These are phyloP conservation scores for Notodonta dromedarius DNA, from an alignment of 2,888 invertebrate genomes.

Conservation along the genomic window DNA sequence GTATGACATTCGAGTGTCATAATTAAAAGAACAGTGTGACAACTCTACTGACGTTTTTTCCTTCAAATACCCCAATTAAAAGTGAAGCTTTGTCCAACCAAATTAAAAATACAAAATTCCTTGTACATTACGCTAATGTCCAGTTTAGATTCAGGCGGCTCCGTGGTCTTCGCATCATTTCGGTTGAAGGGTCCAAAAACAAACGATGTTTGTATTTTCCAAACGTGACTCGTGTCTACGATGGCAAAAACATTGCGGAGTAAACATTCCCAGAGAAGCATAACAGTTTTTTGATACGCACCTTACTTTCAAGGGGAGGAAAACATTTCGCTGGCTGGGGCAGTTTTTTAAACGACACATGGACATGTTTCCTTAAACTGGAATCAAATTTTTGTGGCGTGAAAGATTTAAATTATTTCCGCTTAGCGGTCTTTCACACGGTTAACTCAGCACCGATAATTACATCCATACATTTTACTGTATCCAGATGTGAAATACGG, in stretches of 20 bases:
- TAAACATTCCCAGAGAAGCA: not conserved
- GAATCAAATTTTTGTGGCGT: too few relatives aligned
- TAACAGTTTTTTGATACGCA: slow-evolving; percentile 2
- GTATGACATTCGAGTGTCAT: too few relatives aligned
- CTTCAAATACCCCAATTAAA: not conserved
- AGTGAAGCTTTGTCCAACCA: not conserved
- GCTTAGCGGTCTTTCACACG: too few relatives aligned
- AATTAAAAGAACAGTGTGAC: too few relatives aligned
- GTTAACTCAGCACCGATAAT: too few relatives aligned
- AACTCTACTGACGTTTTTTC: not conserved
- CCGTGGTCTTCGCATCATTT: not conserved
- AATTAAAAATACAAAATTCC: not conserved
- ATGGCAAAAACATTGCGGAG: not conserved
- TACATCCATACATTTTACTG: too few relatives aligned
- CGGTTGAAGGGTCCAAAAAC: slow-evolving; percentile 4
- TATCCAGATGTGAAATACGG: too few relatives aligned
- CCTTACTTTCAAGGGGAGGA: not conserved
- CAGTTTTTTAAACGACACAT: not conserved
- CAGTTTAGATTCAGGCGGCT: not conserved
- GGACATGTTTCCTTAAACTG: not conserved
- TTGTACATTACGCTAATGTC: not conserved
- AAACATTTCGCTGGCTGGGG: not conserved
- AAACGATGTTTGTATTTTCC: slow-evolving; percentile 13
- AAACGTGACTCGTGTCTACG: not conserved
- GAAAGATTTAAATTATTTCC: too few relatives aligned